phyloP scores from a whole-genome alignment of 2,888 invertebrate genomes.

The Coelogynopora nodosa region DNA sequence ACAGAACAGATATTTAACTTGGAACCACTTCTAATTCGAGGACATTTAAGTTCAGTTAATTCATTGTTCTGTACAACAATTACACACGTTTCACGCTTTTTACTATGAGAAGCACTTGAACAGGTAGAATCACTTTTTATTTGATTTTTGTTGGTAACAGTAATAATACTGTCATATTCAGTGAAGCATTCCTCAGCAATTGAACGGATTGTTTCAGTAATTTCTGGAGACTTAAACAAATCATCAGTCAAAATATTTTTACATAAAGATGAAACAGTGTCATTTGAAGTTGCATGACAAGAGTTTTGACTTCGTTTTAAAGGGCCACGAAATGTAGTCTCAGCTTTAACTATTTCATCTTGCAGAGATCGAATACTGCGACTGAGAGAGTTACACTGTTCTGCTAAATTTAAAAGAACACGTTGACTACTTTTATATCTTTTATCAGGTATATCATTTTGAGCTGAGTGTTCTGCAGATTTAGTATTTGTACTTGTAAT shows the following conservation, averaged over 20 bases:
- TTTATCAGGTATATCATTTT: neutral
- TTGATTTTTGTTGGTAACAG: neutral
- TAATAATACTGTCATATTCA: neutral
- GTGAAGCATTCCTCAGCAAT: neutral
- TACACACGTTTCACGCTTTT: neutral
- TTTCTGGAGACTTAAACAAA: neutral
- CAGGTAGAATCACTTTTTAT: neutral
- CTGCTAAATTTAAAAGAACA: neutral
- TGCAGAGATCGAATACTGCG: neutral
- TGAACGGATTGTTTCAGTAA: neutral
- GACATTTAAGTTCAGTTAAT: neutral
- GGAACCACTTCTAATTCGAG: neutral
- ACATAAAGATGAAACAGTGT: neutral
- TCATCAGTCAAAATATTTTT: neutral
- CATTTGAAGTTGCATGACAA: neutral
- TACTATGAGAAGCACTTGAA: neutral
- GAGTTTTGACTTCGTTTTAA: neutral
- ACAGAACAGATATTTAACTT: no score
- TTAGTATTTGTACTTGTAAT: neutral
- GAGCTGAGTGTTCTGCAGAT: neutral
- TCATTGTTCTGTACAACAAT: neutral
- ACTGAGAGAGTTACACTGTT: neutral
- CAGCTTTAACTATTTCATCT: neutral
- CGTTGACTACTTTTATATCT: neutral
- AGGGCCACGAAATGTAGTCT: neutral